phyloP scores from a whole-genome alignment of 37 sponge, comb jelly and placozoan species.

The Chondrosia reniformis region DNA sequence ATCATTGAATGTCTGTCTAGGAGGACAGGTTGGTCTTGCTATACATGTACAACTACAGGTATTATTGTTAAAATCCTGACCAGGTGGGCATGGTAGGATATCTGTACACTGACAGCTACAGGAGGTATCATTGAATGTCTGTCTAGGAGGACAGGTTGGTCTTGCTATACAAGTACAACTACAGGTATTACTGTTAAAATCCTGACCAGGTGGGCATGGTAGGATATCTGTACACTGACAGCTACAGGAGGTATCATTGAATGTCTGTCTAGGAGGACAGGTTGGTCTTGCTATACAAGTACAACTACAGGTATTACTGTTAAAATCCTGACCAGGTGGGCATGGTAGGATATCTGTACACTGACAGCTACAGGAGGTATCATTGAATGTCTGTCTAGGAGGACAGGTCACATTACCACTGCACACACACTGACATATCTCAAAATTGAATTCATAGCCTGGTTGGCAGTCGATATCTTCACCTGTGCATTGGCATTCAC shows the following conservation, averaged over 20 bases:
- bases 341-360: not conserved
- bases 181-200: not conserved
- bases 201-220: too few relatives aligned
- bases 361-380: not conserved
- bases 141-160: not conserved
- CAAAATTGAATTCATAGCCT: not conserved
- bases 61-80: not conserved
- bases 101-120: not conserved
- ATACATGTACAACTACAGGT: not conserved
- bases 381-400: not conserved
- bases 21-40: not conserved
- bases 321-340: not conserved
- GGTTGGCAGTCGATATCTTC: too few relatives aligned
- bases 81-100: not conserved
- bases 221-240: not conserved
- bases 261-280: not conserved
- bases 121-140: not conserved
- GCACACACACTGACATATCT: not conserved
- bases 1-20: not conserved
- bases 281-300: not conserved
- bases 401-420: not conserved
- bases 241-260: not conserved
- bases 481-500: too few relatives aligned
- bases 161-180: not conserved
- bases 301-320: not conserved